These are phyloP conservation scores for Dendrolimus pini DNA, from an alignment of 2,888 invertebrate genomes.

Conservation along the genomic window DNA sequence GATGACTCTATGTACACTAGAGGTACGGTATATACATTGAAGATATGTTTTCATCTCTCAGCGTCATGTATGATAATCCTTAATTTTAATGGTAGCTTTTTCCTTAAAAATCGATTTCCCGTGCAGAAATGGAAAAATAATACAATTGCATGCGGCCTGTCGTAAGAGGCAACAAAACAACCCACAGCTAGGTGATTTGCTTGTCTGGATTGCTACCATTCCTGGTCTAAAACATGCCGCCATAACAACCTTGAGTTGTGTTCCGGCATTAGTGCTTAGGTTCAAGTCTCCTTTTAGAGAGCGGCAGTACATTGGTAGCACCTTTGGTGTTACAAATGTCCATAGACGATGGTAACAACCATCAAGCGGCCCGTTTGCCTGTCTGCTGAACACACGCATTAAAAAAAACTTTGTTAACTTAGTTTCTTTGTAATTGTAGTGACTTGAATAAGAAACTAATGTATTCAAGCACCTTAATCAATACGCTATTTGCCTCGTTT, in stretches of 20 bases:
- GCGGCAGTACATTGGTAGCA: not conserved
- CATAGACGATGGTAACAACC: not conserved
- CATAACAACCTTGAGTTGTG: not conserved
- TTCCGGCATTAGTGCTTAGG: not conserved
- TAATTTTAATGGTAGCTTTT: too few relatives aligned
- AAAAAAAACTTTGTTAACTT: not conserved
- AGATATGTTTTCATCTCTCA: too few relatives aligned
- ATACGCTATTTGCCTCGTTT: too few relatives aligned
- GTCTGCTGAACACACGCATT: not conserved
- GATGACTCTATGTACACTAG: too few relatives aligned
- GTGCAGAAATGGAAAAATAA: too few relatives aligned
- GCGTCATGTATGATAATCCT: too few relatives aligned
- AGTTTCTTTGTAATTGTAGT: too few relatives aligned
- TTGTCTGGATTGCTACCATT: not conserved
- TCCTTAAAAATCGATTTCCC: too few relatives aligned
- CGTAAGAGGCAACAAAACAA: not conserved
- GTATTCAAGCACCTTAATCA: too few relatives aligned
- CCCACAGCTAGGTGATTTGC: too few relatives aligned
- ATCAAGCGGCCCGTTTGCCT: not conserved
- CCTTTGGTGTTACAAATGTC: not conserved
- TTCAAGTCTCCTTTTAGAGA: not conserved
- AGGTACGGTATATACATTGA: too few relatives aligned
- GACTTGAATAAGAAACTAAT: too few relatives aligned
- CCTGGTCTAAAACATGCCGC: not conserved
- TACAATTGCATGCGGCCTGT: not conserved